phyloP scores from a whole-genome alignment of 2,113 vertebrate genomes.

The Cyanoliseus patagonus region DNA sequence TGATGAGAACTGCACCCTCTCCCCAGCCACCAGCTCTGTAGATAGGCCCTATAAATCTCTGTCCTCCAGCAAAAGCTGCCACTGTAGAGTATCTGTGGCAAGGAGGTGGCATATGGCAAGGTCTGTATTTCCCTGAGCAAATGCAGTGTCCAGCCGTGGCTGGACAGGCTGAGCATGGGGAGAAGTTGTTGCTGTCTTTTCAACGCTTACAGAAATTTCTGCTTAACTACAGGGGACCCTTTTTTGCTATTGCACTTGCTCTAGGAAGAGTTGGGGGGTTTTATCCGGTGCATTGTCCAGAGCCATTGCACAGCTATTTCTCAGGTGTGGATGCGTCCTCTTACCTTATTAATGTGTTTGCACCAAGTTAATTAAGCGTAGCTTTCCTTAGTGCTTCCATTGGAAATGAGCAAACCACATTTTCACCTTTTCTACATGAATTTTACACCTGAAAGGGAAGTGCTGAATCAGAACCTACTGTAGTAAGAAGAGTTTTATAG shows the following conservation, averaged over 20 bases:
- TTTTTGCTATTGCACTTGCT: background rate
- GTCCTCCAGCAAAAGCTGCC: background rate
- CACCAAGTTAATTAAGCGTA: background rate
- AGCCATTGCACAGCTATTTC: background rate
- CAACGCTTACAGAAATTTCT: background rate
- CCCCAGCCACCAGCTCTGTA: background rate
- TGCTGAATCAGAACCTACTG: conserved; percentile 45
- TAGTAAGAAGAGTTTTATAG: conserved; percentile 39
- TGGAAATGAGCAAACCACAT: background rate
- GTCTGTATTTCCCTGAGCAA: fast-evolving
- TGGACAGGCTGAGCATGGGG: background rate
- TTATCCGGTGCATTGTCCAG: background rate
- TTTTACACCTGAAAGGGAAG: conserved; percentile 33
- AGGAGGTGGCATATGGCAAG: background rate
- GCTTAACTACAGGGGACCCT: background rate
- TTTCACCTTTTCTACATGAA: background rate
- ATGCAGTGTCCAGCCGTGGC: fast-evolving
- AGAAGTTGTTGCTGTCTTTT: background rate
- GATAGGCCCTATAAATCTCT: background rate
- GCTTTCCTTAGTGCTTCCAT: background rate
- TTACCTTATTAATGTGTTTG: background rate
- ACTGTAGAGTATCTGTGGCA: background rate
- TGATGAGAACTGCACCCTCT: background rate
- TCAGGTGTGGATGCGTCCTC: background rate
- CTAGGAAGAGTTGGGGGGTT: background rate